These are phyloP conservation scores for Matsumurasca onukii DNA, from an alignment of 1,140 invertebrate species.

Conservation along the genomic window DNA sequence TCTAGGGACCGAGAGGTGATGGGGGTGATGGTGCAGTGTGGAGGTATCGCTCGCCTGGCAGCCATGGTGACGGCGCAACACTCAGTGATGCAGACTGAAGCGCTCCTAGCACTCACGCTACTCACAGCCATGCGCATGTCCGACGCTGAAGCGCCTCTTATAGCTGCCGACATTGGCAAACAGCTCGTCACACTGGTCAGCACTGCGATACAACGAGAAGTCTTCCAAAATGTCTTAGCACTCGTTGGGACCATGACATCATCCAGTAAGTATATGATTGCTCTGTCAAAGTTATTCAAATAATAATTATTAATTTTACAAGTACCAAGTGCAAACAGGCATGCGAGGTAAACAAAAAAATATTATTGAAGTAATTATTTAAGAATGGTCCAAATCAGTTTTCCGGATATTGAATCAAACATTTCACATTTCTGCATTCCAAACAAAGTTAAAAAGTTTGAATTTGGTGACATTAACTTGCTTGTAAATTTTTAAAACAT, in stretches of 20 bases:
- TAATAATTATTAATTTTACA: too few relatives aligned
- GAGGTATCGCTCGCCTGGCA: constrained; percentile 70
- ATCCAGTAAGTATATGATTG: constrained; percentile 35
- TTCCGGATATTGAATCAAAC: too few relatives aligned
- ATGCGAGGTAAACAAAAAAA: too few relatives aligned
- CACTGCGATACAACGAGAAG: constrained; percentile 35
- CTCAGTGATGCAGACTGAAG: constrained; percentile 87
- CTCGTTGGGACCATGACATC: constrained; percentile 38
- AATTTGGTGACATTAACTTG: too few relatives aligned
- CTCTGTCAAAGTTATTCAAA: too few relatives aligned
- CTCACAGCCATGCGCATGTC: constrained; percentile 51
- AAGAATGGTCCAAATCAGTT: too few relatives aligned
- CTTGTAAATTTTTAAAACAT: too few relatives aligned
- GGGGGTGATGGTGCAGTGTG: constrained; percentile 61
- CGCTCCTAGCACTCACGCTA: constrained; percentile 67
- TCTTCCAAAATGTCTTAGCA: constrained; percentile 41
- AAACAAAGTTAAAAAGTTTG: too few relatives aligned
- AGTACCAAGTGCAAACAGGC: too few relatives aligned
- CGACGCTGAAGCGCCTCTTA: constrained; percentile 38
- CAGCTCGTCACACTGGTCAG: constrained; percentile 36
- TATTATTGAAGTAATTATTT: too few relatives aligned
- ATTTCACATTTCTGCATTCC: too few relatives aligned
- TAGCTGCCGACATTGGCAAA: constrained; percentile 41
- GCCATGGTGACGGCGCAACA: constrained; percentile 80
- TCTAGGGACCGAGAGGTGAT: constrained; percentile 57